Conservation (phyloP, 2,113 vertebrate species). For the Pithys albifrons region DNA sequence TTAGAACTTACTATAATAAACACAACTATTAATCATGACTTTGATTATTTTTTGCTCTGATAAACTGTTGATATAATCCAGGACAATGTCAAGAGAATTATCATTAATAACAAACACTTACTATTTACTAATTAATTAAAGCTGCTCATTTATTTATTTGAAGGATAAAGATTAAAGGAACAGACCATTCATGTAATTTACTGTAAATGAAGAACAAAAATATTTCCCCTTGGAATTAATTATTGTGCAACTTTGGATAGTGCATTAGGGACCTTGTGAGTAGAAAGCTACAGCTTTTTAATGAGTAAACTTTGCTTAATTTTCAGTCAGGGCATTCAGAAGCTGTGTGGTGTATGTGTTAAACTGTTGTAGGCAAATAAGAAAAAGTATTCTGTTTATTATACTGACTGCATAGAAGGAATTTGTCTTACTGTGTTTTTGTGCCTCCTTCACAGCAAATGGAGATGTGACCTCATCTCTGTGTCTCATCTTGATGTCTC, state of each 20-base stretch:
- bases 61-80: not conserved
- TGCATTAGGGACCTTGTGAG: not conserved
- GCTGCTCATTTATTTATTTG: not conserved
- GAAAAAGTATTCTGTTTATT: not conserved
- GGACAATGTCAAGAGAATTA: not conserved
- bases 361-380: not conserved
- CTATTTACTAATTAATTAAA: conserved; percentile 1
- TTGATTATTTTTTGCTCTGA: not conserved
- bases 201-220: not conserved
- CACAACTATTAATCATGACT: not conserved
- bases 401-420: not conserved
- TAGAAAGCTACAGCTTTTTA: not conserved
- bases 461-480: accelerated
- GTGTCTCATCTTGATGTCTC: not conserved
- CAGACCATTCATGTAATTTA: not conserved
- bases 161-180: not conserved
- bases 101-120: not conserved
- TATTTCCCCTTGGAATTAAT: not conserved
- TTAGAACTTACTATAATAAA: conserved; percentile 25
- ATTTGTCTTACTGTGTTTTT: not conserved
- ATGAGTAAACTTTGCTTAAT: not conserved
- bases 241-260: not conserved
- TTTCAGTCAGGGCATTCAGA: not conserved
- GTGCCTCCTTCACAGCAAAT: not conserved
- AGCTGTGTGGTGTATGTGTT: not conserved